phyloP scores from a whole-genome alignment of 1,140 invertebrate species.

The Zaprionus camerounensis region DNA sequence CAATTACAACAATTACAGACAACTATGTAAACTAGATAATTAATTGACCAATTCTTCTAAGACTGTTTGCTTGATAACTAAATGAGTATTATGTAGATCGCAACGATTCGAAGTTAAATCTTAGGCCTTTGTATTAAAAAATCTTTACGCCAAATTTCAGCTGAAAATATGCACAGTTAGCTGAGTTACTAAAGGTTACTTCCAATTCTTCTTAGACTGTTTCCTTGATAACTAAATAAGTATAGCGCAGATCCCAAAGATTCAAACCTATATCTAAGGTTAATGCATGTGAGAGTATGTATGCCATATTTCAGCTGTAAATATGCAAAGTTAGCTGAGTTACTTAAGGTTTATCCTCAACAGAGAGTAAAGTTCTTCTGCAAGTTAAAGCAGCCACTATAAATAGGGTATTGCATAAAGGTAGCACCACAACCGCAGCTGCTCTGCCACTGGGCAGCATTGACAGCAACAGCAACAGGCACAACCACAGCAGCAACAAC shows the following conservation, averaged over 20 bases:
- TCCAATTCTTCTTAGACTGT: too few species aligned
- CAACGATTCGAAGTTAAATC: too few species aligned
- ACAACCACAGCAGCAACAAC: constrained; percentile 16
- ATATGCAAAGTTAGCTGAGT: not conserved
- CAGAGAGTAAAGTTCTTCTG: not conserved
- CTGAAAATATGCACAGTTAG: not conserved
- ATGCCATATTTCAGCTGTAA: not conserved
- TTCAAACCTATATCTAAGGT: too few species aligned
- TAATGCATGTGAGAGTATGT: too few species aligned
- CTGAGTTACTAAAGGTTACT: not conserved
- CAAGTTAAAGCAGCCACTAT: not conserved
- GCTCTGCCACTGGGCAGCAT: constrained; percentile 32
- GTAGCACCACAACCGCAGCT: constrained; percentile 16
- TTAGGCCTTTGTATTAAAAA: not conserved
- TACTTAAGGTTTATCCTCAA: not conserved
- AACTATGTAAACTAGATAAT: too few species aligned
- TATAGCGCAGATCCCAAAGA: too few species aligned
- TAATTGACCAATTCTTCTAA: too few species aligned
- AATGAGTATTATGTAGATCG: not conserved
- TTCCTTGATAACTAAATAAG: too few species aligned
- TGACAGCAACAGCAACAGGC: constrained; percentile 13
- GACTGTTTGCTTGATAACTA: not conserved
- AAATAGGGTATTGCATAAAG: not conserved
- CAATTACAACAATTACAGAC: too few species aligned
- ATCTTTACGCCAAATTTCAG: not conserved